phyloP scores from a whole-genome alignment of 2,888 invertebrate genomes.

The Amiota communis region DNA sequence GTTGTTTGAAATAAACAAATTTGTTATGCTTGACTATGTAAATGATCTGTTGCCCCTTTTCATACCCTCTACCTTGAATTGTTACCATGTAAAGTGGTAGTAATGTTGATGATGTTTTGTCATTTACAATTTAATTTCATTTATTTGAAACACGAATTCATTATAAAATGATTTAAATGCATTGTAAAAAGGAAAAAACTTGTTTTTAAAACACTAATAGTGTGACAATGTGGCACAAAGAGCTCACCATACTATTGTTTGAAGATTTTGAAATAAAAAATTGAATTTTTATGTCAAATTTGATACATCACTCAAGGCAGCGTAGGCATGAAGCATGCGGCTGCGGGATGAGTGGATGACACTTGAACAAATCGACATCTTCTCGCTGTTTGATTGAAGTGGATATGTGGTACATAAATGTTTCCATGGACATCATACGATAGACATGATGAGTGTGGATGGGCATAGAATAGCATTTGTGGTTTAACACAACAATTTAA shows the following conservation, averaged over 20 bases:
- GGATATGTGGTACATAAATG: background rate
- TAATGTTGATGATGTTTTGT: slow-evolving; percentile 52
- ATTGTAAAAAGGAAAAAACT: slow-evolving; percentile 48
- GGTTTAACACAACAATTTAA: background rate
- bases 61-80: too few relatives aligned
- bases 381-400: too few relatives aligned
- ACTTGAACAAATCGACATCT: slow-evolving; percentile 56
- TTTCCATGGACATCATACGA: slow-evolving; percentile 46
- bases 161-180: slow-evolving; percentile 58
- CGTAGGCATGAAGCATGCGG: slow-evolving; percentile 38
- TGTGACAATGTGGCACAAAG: too few relatives aligned
- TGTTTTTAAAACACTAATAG: slow-evolving; percentile 44
- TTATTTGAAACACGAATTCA: slow-evolving; percentile 48
- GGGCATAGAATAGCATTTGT: background rate
- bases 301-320: slow-evolving; percentile 59
- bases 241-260: slow-evolving; percentile 3
- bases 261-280: slow-evolving; percentile 38
- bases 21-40: too few relatives aligned
- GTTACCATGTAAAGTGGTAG: background rate
- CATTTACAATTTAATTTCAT: slow-evolving; percentile 43
- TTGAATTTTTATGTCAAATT: slow-evolving; percentile 42
- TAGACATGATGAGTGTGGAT: slow-evolving; percentile 34
- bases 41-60: too few relatives aligned
- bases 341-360: slow-evolving; percentile 47
- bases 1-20: too few relatives aligned